phyloP scores from a whole-genome alignment of 2,888 invertebrate genomes.

The Acleris literana region DNA sequence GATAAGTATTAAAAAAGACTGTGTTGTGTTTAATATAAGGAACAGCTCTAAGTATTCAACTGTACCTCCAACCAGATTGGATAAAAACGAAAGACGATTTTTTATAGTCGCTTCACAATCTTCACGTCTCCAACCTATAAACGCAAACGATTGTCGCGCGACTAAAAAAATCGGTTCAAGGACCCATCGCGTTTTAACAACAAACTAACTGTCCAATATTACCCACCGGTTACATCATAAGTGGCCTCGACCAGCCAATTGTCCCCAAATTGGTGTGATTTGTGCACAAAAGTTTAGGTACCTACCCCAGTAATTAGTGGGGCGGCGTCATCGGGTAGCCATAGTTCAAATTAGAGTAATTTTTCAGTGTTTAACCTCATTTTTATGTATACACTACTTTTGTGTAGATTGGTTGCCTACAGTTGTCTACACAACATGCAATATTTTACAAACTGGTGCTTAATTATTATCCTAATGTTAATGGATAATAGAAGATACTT shows the following conservation, averaged over 20 bases:
- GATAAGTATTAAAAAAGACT: no score
- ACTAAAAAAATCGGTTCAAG: conserved; percentile 27
- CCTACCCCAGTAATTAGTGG: conserved; percentile 17
- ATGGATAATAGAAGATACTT: no score
- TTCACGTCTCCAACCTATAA: no score
- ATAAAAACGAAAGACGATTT: no score
- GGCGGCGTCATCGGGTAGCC: not conserved
- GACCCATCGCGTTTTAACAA: conserved; percentile 5
- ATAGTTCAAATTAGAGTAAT: not conserved
- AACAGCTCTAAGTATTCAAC: no score
- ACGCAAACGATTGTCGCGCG: not conserved
- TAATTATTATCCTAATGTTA: no score
- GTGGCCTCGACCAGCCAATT: conserved; percentile 27
- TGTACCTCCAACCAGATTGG: no score
- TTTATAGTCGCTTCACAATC: no score
- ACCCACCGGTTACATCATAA: conserved; percentile 26
- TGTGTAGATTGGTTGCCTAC: not conserved
- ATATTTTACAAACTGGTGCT: no score
- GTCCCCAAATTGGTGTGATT: conserved; percentile 36
- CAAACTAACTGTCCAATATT: conserved; percentile 22
- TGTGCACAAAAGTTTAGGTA: conserved; percentile 31
- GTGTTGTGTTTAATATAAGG: no score
- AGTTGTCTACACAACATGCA: no score
- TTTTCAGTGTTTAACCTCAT: conserved; percentile 3
- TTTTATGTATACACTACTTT: not conserved